Conservation (phyloP, 2,113 vertebrate species). For the Hemibagrus wyckioides region DNA sequence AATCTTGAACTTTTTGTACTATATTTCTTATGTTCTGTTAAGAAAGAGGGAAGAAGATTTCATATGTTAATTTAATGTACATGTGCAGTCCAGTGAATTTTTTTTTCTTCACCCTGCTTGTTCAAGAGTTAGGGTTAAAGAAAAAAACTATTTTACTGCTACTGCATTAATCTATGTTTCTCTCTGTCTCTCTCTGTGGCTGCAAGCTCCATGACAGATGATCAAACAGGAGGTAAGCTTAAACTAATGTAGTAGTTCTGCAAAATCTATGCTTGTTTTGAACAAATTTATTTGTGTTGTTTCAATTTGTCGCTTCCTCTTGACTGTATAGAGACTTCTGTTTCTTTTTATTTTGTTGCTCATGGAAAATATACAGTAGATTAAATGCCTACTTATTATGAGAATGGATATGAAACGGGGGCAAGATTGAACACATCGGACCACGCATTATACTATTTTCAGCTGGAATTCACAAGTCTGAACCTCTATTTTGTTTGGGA, state of each 20-base stretch:
- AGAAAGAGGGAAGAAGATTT: too few species aligned
- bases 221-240: slow-evolving; percentile 36
- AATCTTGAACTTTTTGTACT: too few species aligned
- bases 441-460: not conserved
- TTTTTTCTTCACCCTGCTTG: too few species aligned
- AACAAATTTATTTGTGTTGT: not conserved
- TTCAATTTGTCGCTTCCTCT: not conserved
- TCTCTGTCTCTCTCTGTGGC: not conserved
- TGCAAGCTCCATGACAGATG: slow-evolving; percentile 9
- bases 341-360: not conserved
- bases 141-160: not conserved
- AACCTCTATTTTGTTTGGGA: not conserved
- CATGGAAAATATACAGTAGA: not conserved
- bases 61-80: too few species aligned
- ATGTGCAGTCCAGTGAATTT: too few species aligned
- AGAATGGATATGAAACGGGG: not conserved
- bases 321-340: not conserved
- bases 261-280: not conserved
- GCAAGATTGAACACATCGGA: too few species aligned
- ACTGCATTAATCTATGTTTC: not conserved
- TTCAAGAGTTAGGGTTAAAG: too few species aligned
- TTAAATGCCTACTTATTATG: not conserved
- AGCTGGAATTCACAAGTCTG: not conserved
- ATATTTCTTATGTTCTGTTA: too few species aligned
- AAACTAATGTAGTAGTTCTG: not conserved